A percentile compares a stretch with the other conserved stretches of the same genome.
Evolutionary conservation across 2,113 vertebrate species (phyloP).

Genomic region (Callocephalon fimbriatum): DNA sequence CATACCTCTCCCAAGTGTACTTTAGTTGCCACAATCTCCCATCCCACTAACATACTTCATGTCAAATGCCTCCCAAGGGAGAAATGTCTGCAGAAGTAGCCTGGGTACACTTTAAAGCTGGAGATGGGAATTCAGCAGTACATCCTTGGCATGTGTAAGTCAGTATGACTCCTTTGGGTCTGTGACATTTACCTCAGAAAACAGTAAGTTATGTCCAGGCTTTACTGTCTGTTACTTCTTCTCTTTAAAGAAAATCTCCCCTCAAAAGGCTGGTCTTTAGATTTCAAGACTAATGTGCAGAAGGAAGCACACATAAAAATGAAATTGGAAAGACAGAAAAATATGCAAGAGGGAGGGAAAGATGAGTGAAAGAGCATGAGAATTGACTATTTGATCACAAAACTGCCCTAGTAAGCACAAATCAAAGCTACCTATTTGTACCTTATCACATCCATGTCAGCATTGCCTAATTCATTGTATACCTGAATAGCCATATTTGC

Average conservation of each 20-base stretch:
- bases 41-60: not conserved
- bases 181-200: not conserved
- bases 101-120: not conserved
- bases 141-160: not conserved
- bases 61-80: not conserved
- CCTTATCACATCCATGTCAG: constrained; percentile 63
- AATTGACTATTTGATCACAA: constrained; percentile 51
- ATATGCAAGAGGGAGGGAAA: not conserved
- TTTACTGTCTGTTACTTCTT: not conserved
- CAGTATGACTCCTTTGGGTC: not conserved
- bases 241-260: not conserved
- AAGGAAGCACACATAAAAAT: not conserved
- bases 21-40: not conserved
- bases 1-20: not conserved
- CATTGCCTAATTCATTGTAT: constrained; percentile 65
- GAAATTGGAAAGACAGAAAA: not conserved
- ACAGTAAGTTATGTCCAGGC: not conserved
- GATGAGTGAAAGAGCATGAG: not conserved
- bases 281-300: not conserved
- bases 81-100: not conserved
- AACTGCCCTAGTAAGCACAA: constrained; percentile 44
- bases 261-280: not conserved
- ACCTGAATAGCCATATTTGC: constrained; percentile 67
- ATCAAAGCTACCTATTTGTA: constrained; percentile 37
- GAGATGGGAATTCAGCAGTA: not conserved